Percentiles rank a stretch among this genome's conserved stretches.
phyloP scores from a whole-genome alignment of 2,797 vertebrate species.

The Todus mexicanus region DNA sequence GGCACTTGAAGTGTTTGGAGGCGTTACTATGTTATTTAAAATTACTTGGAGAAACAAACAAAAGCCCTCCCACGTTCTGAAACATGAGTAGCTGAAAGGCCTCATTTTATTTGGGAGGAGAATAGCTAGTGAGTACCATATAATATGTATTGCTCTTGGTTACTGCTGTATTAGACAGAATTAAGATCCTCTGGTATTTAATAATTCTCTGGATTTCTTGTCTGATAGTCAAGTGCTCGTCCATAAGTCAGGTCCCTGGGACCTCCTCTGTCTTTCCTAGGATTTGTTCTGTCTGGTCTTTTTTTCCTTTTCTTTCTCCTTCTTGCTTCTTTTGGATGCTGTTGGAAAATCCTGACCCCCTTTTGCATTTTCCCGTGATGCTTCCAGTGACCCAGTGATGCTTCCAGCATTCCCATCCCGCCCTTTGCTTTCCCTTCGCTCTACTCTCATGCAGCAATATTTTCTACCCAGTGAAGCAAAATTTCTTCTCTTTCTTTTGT shows the following conservation, averaged over 20 bases:
- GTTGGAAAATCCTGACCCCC: not conserved
- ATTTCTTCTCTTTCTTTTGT: not conserved
- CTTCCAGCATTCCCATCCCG: not conserved
- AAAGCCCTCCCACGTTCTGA: not conserved
- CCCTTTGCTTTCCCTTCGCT: not conserved
- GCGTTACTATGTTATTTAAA: not conserved
- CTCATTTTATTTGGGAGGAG: not conserved
- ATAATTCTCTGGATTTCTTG: not conserved
- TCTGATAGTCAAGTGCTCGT: not conserved
- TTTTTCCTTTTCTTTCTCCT: not conserved
- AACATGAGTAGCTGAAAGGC: not conserved
- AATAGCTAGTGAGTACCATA: not conserved
- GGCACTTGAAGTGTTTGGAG: conserved; percentile 15
- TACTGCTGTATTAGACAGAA: not conserved
- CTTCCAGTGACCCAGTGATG: not conserved
- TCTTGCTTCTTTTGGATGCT: not conserved
- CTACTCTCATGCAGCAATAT: not conserved
- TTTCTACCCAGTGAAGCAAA: not conserved
- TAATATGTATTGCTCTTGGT: not conserved
- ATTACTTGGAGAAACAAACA: not conserved
- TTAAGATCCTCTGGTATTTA: not conserved
- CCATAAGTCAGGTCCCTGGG: not conserved
- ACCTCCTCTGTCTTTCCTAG: not conserved
- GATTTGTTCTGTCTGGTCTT: not conserved
- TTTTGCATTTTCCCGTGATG: not conserved